Evolutionary conservation across 2,797 vertebrate genomes (phyloP), one percentile per base, ranked within the genome.

Genomic region (Microctenopoma lineatum): DNA sequence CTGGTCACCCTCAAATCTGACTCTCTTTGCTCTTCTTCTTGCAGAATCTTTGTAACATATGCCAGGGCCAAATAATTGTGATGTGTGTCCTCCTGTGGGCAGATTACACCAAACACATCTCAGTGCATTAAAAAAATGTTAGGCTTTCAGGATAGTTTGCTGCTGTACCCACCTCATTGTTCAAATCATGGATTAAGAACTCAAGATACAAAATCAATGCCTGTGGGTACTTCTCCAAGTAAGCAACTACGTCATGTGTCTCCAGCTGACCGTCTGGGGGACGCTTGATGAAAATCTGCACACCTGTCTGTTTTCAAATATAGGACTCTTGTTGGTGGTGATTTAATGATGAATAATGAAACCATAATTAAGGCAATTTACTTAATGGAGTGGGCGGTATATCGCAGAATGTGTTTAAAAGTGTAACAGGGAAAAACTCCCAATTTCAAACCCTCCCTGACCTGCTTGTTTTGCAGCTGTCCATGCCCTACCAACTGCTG

Each of bases 141-240:
- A 13, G 29, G 59, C 15, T 60, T 61, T 79, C 58, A 57, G 41
- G 72, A 77, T 54, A 57, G 21, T 26, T 48, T 36, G 46, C 62
- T 54, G 63, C 48, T n/a, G 26, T 42, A 57, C 84, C 38, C 21
- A 94, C 91, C 91, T 92, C 65, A 51, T 87, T 92, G 34, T 87
- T 85, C 56, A 90, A 67, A 34, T 81, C 80, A 34, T 84, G 44
- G 45, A 93, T 84, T 72, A 93, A 70, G 80, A 90, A 89, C 80
- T 94, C 92, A 36, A 93, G 85, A 74, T 93, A 92, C 25, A 81
- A 58, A 73, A 81, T 44, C 71, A 80, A 26, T 5, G 92, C 91
- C 70, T 74, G 65, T 5, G 85, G 88, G 66, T 89, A 86, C 41
- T 75, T 85, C 58, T 81, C 77, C 84, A 94, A 60, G 60, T 90